These are phyloP conservation scores for Magallana nippona DNA, from an alignment of 2,888 invertebrate genomes.

Conservation along the genomic window DNA sequence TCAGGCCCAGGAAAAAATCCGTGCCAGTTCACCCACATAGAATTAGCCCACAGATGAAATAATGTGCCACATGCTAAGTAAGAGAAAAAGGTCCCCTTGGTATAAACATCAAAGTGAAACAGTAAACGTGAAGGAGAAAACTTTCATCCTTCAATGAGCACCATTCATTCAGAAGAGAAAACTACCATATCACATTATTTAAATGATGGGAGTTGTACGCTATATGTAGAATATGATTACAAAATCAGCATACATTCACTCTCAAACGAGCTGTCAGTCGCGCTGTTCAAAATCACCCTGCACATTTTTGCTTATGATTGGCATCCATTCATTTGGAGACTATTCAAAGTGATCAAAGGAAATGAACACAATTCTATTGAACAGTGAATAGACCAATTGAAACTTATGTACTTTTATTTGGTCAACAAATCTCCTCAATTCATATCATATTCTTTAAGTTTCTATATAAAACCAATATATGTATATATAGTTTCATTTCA, in stretches of 20 bases:
- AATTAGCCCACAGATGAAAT: conserved; percentile 1
- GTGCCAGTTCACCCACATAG: conserved; percentile 5
- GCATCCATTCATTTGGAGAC: background rate
- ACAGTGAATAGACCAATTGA: background rate
- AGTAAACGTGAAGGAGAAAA: conserved; percentile 6
- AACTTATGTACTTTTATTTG: background rate
- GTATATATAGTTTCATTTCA: too few relatives aligned
- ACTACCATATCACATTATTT: conserved; percentile 17
- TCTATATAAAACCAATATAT: too few relatives aligned
- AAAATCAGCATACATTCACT: background rate
- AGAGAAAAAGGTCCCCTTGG: conserved; percentile 22
- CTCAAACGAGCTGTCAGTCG: background rate
- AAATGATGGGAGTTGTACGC: conserved; percentile 20
- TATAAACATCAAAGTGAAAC: conserved; percentile 28
- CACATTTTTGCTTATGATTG: background rate
- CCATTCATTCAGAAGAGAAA: conserved; percentile 23
- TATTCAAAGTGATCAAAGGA: background rate
- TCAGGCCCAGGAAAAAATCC: background rate
- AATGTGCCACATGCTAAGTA: conserved; percentile 3
- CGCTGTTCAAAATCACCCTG: background rate
- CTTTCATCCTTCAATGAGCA: conserved; percentile 28
- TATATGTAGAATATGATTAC: conserved; percentile 14
- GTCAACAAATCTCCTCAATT: background rate
- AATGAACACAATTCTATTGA: background rate
- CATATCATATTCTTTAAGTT: background rate